Conservation (phyloP, 2,113 vertebrate species). For the Nycticebus coucang region DNA sequence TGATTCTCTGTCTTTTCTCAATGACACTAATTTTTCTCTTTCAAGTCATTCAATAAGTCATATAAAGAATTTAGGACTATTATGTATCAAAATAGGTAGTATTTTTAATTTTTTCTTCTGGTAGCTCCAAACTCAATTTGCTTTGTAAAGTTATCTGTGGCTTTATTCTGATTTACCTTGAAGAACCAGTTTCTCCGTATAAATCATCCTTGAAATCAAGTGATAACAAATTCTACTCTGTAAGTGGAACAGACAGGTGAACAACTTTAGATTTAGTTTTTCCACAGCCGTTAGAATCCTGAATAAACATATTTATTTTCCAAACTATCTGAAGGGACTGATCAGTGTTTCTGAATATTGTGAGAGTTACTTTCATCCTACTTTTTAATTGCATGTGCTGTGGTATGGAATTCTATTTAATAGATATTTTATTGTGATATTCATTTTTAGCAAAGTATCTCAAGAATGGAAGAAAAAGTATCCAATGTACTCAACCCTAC, state of each 20-base stretch:
- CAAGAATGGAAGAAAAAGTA: too few relatives aligned
- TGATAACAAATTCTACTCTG: neutral
- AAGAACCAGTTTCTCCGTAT: neutral
- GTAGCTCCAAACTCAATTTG: neutral
- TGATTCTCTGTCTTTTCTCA: conserved; percentile 21
- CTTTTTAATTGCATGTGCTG: neutral
- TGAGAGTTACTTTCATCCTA: neutral
- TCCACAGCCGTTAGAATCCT: neutral
- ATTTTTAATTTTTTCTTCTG: conserved; percentile 1
- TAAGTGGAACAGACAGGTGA: neutral
- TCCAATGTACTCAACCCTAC: too few relatives aligned
- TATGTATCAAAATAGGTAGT: neutral
- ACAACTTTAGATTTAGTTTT: conserved; percentile 44
- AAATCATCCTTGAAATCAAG: conserved; percentile 40
- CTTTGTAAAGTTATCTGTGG: neutral
- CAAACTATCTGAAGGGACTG: neutral
- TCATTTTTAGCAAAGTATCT: neutral
- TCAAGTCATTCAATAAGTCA: neutral
- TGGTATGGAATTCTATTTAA: conserved; percentile 28
- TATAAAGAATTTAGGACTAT: neutral
- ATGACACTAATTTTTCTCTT: conserved; percentile 30
- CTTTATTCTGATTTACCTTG: conserved; percentile 38
- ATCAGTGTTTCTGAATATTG: neutral
- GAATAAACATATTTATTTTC: neutral
- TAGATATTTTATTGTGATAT: neutral